Conservation (phyloP, 2,888 invertebrate species). For the Anoncus sp. region DNA sequence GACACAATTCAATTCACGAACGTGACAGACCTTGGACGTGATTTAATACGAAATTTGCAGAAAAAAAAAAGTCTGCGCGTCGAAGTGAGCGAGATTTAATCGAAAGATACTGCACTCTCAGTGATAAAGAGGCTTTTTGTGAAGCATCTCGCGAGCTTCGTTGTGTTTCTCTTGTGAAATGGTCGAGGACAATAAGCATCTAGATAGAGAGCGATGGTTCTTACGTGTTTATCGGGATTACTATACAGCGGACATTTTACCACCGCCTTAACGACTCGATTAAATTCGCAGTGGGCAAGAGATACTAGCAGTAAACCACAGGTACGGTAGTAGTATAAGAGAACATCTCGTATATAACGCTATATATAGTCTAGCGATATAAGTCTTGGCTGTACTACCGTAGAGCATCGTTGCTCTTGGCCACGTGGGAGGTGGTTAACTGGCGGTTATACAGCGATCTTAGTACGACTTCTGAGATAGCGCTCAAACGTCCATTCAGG, state of each 20-base stretch:
- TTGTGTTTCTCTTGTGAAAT: slow-evolving; percentile 18
- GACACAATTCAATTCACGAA: too few species aligned
- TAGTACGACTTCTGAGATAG: slow-evolving; percentile 21
- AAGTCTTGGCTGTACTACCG: not conserved
- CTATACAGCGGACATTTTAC: slow-evolving; percentile 23
- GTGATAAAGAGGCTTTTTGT: slow-evolving; percentile 24
- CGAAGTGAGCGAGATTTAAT: slow-evolving; percentile 28
- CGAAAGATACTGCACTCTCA: slow-evolving; percentile 29
- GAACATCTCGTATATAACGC: not conserved
- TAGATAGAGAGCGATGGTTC: slow-evolving; percentile 33
- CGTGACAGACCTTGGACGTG: too few species aligned
- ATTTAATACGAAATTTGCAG: too few species aligned
- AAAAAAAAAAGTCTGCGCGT: not conserved
- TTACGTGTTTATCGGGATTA: slow-evolving; percentile 37
- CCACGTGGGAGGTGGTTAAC: slow-evolving; percentile 14
- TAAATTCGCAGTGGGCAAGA: slow-evolving; percentile 46
- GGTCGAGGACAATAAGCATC: slow-evolving; percentile 22
- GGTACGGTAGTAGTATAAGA: slow-evolving; percentile 19
- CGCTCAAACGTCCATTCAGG: slow-evolving; percentile 16
- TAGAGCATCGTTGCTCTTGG: slow-evolving; percentile 10
- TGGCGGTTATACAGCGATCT: slow-evolving; percentile 14
- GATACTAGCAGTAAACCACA: slow-evolving; percentile 27
- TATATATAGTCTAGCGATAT: slow-evolving; percentile 1
- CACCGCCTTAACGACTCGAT: slow-evolving; percentile 44
- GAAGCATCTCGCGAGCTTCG: not conserved